A percentile compares a stretch with the other conserved stretches of the same genome.
These are phyloP conservation scores for Daktulosphaira vitifoliae DNA, from an alignment of 1,140 invertebrate species.

Conservation along the genomic window DNA sequence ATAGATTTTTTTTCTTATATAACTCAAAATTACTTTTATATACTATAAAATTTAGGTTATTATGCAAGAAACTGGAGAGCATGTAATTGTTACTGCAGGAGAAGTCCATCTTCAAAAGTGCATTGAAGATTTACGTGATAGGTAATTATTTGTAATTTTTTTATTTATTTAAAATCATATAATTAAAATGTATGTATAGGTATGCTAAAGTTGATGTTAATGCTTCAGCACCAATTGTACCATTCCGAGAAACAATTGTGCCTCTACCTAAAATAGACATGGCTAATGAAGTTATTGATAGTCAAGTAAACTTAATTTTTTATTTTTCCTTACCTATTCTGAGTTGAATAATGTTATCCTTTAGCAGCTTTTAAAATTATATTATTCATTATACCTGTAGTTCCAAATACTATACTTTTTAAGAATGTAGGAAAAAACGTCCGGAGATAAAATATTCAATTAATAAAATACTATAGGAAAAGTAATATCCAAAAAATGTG, in stretches of 20 bases:
- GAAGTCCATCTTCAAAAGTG: conserved; percentile 97
- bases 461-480: no score
- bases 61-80: conserved; percentile 88
- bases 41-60: no score
- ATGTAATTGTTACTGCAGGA: conserved; percentile 91
- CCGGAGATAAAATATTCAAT: no score
- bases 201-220: conserved; percentile 84
- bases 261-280: conserved; percentile 73
- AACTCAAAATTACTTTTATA: no score
- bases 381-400: no score
- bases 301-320: conserved; percentile 10
- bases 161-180: neutral
- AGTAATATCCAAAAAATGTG: no score
- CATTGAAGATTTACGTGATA: conserved; percentile 66
- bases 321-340: neutral
- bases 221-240: conserved; percentile 91
- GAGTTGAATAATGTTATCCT: no score
- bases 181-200: conserved; percentile 1
- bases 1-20: no score
- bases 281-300: conserved; percentile 71
- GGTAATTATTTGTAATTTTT: conserved; percentile 37
- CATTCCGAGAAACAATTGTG: conserved; percentile 89
- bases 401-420: no score
- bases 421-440: no score
- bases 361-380: no score